A percentile compares a stretch with the other conserved stretches of the same genome.
Conservation (phyloP, 1,140 invertebrate genomes). For the Anastatus disparis region DNA sequence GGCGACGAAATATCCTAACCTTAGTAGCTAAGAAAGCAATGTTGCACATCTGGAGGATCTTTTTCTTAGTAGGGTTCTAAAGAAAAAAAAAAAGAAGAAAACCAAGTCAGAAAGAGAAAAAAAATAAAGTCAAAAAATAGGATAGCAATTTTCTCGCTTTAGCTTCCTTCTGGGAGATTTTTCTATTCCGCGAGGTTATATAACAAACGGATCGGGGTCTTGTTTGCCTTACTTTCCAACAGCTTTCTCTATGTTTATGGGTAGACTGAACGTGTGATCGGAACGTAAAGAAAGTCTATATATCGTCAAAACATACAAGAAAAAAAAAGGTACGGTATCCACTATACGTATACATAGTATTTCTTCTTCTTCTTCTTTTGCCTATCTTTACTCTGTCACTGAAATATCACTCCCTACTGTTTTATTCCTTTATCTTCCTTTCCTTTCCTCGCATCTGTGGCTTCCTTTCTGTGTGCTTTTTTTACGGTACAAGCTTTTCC, state of each 20-base stretch:
- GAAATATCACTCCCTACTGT: neutral
- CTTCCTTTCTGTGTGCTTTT: too few species aligned
- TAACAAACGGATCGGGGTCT: too few species aligned
- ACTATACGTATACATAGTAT: neutral
- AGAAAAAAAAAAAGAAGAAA: neutral
- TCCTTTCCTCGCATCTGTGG: neutral
- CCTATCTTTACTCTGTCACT: conserved; percentile 8
- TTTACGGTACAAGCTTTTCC: too few species aligned
- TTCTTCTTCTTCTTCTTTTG: neutral
- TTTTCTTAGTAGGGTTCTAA: too few species aligned
- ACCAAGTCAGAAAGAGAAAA: too few species aligned
- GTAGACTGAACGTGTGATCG: too few species aligned
- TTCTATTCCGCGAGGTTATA: neutral
- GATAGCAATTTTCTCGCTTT: conserved; percentile 12
- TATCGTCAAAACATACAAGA: too few species aligned
- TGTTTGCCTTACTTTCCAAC: too few species aligned
- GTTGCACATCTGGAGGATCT: neutral
- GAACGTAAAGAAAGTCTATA: too few species aligned
- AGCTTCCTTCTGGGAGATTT: conserved; percentile 1
- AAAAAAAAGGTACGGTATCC: neutral
- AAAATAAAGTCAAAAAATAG: neutral
- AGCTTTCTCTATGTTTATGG: too few species aligned
- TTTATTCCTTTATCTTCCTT: conserved; percentile 15
- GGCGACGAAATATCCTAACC: neutral
- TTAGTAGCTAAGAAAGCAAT: neutral